Evolutionary conservation across 2,113 vertebrate species (phyloP).

Genomic region (Ailuropoda melanoleuca): DNA sequence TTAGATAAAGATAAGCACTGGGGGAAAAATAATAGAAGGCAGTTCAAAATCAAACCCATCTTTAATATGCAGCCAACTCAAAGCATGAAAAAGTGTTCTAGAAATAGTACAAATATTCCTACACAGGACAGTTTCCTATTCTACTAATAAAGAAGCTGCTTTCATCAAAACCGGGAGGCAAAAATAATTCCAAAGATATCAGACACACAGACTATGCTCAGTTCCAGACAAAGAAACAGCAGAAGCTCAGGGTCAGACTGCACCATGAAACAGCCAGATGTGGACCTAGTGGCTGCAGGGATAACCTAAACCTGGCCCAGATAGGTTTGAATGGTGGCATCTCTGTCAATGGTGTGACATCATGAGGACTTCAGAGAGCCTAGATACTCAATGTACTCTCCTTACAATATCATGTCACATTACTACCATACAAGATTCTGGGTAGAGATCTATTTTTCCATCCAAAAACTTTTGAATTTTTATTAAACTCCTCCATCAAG

Average conservation of each 20-base stretch:
- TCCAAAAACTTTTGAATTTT: neutral
- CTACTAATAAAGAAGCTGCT: neutral
- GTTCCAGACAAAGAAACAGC: neutral
- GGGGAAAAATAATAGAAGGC: neutral
- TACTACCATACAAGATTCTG: neutral
- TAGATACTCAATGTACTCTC: neutral
- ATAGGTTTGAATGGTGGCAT: neutral
- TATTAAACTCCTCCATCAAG: neutral
- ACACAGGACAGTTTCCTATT: neutral
- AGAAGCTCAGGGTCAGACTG: conserved; percentile 16
- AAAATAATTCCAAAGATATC: neutral
- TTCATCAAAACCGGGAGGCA: neutral
- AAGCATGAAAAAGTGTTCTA: neutral
- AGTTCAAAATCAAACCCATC: neutral
- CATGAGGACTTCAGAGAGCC: neutral
- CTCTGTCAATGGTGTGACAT: neutral
- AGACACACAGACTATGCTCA: neutral
- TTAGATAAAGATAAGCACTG: neutral
- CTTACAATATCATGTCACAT: neutral
- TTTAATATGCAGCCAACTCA: neutral
- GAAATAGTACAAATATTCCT: neutral
- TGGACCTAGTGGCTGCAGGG: neutral
- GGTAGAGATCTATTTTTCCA: conserved; percentile 29
- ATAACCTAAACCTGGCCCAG: neutral
- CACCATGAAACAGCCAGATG: neutral